A percentile compares a stretch with the other conserved stretches of the same genome.
These are phyloP conservation scores for Paradisaea rubra DNA, from an alignment of 2,113 vertebrate genomes.

Conservation along the genomic window DNA sequence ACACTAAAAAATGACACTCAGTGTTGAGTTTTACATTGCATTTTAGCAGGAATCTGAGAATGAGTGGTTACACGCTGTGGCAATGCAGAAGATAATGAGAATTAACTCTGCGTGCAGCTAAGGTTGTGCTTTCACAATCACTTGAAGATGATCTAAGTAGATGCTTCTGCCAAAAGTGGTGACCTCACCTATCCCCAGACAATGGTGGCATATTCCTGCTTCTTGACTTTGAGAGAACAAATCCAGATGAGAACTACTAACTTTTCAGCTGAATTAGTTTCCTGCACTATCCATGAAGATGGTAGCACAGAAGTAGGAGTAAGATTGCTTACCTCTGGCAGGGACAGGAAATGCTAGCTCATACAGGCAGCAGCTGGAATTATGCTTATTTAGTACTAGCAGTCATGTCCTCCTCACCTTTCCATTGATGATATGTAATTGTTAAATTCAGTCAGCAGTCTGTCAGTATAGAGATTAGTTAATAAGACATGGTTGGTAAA, in stretches of 20 bases:
- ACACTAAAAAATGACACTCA: neutral
- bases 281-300: neutral
- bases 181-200: slow-evolving; percentile 44
- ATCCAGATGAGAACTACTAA: neutral
- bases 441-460: neutral
- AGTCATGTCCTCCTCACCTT: neutral
- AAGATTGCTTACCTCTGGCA: neutral
- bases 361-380: neutral
- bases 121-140: slow-evolving; percentile 42
- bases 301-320: neutral
- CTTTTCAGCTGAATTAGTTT: neutral
- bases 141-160: slow-evolving; percentile 45
- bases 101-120: slow-evolving; percentile 35
- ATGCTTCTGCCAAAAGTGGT: slow-evolving; percentile 27
- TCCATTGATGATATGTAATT: neutral
- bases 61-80: slow-evolving; percentile 41
- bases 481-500: neutral
- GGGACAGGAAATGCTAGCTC: neutral
- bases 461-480: neutral
- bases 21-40: neutral
- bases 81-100: slow-evolving; percentile 23
- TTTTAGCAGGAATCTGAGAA: slow-evolving; percentile 28
- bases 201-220: neutral
- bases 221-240: neutral
- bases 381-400: neutral